These are phyloP conservation scores for Falcunculus frontatus DNA, from an alignment of 2,113 vertebrate species.

Conservation along the genomic window DNA sequence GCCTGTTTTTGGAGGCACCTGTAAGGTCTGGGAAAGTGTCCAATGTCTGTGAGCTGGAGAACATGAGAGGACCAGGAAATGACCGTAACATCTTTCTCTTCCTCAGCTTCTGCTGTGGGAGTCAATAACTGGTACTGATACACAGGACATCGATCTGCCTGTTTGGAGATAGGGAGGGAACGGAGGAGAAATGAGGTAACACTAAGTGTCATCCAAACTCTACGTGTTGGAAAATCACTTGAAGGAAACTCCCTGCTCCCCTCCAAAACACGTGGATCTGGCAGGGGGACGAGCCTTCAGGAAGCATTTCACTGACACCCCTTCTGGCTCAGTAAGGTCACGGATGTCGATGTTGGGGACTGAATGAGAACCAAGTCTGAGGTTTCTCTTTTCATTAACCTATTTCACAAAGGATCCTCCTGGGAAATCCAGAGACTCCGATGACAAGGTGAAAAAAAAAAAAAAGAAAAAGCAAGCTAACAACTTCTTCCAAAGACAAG, in stretches of 20 bases:
- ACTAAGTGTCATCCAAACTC: conserved; percentile 38
- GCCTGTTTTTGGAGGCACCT: conserved; percentile 47
- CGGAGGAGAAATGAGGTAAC: conserved; percentile 59
- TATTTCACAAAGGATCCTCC: conserved; percentile 56
- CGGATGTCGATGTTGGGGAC: conserved; percentile 29
- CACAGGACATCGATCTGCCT: conserved; percentile 44
- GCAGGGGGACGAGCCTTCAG: conserved; percentile 17
- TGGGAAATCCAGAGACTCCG: conserved; percentile 51
- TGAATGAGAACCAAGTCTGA: conserved; percentile 54
- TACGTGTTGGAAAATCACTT: conserved; percentile 24
- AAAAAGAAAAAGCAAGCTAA: conserved; percentile 36
- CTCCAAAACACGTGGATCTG: not conserved
- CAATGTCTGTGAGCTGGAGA: conserved; percentile 56
- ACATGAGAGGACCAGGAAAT: conserved; percentile 54
- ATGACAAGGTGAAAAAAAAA: conserved; percentile 47
- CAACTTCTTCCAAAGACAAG: conserved; percentile 47
- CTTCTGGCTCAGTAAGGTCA: conserved; percentile 61
- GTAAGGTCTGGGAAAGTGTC: conserved; percentile 53
- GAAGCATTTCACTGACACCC: conserved; percentile 32
- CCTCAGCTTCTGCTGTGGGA: conserved; percentile 65
- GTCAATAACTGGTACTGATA: conserved; percentile 61
- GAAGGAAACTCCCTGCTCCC: conserved; percentile 53
- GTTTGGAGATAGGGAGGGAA: conserved; percentile 28
- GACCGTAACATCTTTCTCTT: conserved; percentile 59
- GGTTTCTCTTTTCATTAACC: conserved; percentile 58